Evolutionary conservation across 1,140 invertebrate genomes (phyloP).

Genomic region (Apis dorsata): DNA sequence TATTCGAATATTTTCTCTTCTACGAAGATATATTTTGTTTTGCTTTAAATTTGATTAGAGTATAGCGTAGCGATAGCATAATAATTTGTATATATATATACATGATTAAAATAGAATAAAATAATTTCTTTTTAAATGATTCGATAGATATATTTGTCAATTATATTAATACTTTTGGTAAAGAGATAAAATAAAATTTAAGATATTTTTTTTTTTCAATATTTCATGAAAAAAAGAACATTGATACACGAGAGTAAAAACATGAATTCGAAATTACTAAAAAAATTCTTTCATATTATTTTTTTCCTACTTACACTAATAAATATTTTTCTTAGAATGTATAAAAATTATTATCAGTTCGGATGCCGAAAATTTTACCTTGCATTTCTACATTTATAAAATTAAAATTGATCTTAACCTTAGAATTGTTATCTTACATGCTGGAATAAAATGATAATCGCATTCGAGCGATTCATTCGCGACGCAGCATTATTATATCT

Average conservation of each 20-base stretch:
- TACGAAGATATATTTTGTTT: constrained; percentile 3
- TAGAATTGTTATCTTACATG: not conserved
- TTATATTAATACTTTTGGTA: not conserved
- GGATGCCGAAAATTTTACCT: not conserved
- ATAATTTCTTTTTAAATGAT: not conserved
- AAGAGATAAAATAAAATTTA: not conserved
- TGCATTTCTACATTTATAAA: not conserved
- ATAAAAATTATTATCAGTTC: not conserved
- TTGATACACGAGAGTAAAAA: not conserved
- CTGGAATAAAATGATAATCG: not conserved
- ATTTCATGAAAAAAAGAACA: not conserved
- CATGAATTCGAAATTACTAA: not conserved
- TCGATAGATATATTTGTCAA: too few relatives aligned
- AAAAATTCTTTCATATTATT: not conserved
- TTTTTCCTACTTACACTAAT: not conserved
- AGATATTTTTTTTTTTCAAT: not conserved
- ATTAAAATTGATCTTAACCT: not conserved
- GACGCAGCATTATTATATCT: not conserved
- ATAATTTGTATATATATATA: not conserved
- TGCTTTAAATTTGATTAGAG: constrained; percentile 15
- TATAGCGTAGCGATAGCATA: constrained; percentile 7
- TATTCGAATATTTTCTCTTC: not conserved
- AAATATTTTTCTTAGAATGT: not conserved
- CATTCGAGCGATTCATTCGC: constrained; percentile 33
- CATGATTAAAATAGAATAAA: not conserved